Evolutionary conservation across 2,888 invertebrate species (phyloP).

Genomic region (Cepaea hortensis): DNA sequence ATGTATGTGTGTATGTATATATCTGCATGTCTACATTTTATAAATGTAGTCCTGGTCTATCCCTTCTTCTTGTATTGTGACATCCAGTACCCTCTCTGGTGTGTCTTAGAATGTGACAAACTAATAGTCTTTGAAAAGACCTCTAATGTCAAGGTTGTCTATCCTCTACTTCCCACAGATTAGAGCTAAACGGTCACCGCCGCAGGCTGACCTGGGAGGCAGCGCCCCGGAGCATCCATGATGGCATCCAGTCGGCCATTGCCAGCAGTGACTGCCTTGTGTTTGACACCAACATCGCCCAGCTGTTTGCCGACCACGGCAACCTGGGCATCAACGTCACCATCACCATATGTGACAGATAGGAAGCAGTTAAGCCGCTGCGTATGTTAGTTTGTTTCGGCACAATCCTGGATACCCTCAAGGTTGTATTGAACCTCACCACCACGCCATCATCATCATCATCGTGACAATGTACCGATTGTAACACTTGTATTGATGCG

Average conservation of each 20-base stretch:
- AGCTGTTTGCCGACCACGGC: conserved; percentile 98
- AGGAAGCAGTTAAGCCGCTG: conserved; percentile 22
- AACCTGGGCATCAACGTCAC: conserved; percentile 99
- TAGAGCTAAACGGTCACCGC: conserved; percentile 96
- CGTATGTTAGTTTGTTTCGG: neutral
- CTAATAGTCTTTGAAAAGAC: neutral
- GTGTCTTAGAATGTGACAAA: no score
- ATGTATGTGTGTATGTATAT: no score
- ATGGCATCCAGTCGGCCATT: conserved; percentile 98
- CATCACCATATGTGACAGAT: conserved; percentile 79
- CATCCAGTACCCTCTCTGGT: no score
- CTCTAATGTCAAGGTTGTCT: neutral
- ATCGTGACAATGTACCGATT: neutral
- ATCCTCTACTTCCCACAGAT: conserved; percentile 78
- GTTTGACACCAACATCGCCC: conserved; percentile 98
- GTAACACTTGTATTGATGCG: no score
- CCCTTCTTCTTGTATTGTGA: no score
- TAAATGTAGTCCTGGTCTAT: no score
- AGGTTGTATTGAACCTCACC: neutral
- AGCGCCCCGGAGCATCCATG: conserved; percentile 97
- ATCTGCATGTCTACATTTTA: no score
- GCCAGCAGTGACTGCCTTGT: conserved; percentile 98
- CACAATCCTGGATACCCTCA: neutral
- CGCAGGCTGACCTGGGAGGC: conserved; percentile 98
- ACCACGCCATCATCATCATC: neutral